phyloP scores from a whole-genome alignment of 2,888 invertebrate genomes.

The Xanthostigma xanthostigma region DNA sequence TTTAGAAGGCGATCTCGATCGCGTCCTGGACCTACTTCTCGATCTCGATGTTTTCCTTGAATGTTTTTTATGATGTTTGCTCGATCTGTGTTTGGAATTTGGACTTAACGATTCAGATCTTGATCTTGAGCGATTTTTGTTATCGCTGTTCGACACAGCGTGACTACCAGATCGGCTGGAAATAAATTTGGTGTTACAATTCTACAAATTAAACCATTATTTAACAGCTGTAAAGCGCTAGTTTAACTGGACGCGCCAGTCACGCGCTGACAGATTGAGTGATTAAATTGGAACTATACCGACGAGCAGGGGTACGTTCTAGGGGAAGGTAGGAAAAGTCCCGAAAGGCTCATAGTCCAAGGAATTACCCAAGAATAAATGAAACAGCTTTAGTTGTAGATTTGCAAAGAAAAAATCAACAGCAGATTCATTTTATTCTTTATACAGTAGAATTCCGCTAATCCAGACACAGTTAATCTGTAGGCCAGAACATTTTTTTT shows the following conservation, averaged over 20 bases:
- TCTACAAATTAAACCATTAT: background rate
- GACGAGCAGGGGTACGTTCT: too few relatives aligned
- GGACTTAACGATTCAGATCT: slow-evolving; percentile 2
- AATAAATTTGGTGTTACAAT: slow-evolving; percentile 1
- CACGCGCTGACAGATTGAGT: too few relatives aligned
- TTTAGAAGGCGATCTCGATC: slow-evolving; percentile 16
- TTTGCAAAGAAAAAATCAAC: too few relatives aligned
- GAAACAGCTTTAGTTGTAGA: too few relatives aligned
- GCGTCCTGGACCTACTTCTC: slow-evolving; percentile 5
- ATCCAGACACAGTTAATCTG: too few relatives aligned
- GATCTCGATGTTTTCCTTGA: slow-evolving; percentile 20
- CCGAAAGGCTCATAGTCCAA: background rate
- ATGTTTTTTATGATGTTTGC: slow-evolving; percentile 22
- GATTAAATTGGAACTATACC: too few relatives aligned
- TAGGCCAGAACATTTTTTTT: too few relatives aligned
- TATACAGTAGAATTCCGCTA: too few relatives aligned
- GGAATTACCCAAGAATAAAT: background rate
- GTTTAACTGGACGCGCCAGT: background rate
- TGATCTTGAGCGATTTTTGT: slow-evolving; percentile 16
- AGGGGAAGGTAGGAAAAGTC: background rate
- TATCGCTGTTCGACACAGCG: slow-evolving; percentile 18
- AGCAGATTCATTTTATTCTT: too few relatives aligned
- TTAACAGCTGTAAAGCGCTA: background rate
- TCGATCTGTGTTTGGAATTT: slow-evolving; percentile 3
- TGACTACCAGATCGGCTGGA: slow-evolving; percentile 29